Base-by-base conservation (phyloP, 2,888 invertebrate genomes). In the Pseudococcus jackbeardsleyi region DNA sequence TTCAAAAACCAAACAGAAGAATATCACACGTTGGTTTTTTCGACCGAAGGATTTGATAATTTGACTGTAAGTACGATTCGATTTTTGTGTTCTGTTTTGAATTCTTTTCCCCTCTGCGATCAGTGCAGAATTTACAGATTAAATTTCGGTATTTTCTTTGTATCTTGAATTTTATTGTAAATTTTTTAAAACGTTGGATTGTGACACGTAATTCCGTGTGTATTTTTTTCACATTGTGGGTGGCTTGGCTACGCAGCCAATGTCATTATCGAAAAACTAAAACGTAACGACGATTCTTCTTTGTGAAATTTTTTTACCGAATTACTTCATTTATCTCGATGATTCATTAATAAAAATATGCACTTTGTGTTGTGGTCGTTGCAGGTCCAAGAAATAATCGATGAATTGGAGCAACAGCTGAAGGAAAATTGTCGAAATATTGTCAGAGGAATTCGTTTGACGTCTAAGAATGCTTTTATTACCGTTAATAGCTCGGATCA, bases 21-120 rank as follows among this genome's bases (percentile, higher is more conserved):
- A 77, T 46, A 48, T 26, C 26, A 42, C 19, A 50, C 72, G 11
- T 89, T 90, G 9, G 90, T 90, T 26, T 89, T 89, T 50, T 64
- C 59, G 7, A 64, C 72, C 46, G 84, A 89, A 22, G 84, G 68
- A 17, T 84, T 87, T 54, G 87, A 82, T 6, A 50, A 89, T 17
- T n/a, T 89, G 11, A 89, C 88, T 17, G 89, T 89, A 48, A 82
- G 89, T 88, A 42, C 59, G 12, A 12, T 33, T 19, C 19, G n/a
- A 54, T 17, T 17, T 17, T 54, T 54, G 17, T 33, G 1, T 33
- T 33, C 26, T 33, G 26, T 1, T 33, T 33, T 33, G 26, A 17
- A 17, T 54, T 54, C 5, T 12, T 54, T 54, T 17, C 6, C 1
- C 1, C 8, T 11, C 46, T 11, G 2, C 5, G 46, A 46, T 46